A percentile compares a stretch with the other conserved stretches of the same genome.
These are phyloP conservation scores for Orbicella faveolata DNA, from an alignment of 64 coral and sea anemone genomes.

Conservation along the genomic window DNA sequence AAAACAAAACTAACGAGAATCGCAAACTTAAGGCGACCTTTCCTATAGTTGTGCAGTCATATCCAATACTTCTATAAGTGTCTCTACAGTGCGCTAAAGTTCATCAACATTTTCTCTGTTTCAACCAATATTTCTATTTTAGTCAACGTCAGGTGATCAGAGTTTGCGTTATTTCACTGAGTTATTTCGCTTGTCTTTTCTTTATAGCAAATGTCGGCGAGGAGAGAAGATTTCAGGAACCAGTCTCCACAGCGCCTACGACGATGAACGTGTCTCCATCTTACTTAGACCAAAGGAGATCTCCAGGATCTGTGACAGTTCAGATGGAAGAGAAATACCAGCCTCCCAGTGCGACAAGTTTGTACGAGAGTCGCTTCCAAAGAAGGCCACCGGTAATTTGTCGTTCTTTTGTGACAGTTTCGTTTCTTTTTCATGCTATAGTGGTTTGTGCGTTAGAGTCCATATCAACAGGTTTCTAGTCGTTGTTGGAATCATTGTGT, in stretches of 20 bases:
- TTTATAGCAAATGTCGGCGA: neutral
- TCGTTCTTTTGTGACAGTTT: neutral
- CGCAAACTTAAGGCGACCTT: too few relatives aligned
- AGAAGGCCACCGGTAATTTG: constrained; percentile 34
- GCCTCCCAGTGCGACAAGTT: constrained; percentile 74
- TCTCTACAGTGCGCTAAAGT: too few relatives aligned
- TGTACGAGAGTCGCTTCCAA: constrained; percentile 86
- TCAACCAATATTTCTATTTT: neutral
- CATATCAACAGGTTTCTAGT: too few relatives aligned
- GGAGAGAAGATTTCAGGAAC: constrained; percentile 34
- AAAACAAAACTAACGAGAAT: too few relatives aligned
- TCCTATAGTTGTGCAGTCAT: too few relatives aligned
- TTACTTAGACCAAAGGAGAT: constrained; percentile 33
- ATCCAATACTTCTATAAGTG: too few relatives aligned
- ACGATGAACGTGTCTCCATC: constrained; percentile 9
- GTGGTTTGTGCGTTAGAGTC: too few relatives aligned
- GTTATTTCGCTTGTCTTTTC: neutral
- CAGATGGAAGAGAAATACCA: constrained; percentile 80
- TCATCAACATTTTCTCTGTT: too few relatives aligned
- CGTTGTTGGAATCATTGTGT: too few relatives aligned
- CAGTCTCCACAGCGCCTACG: neutral
- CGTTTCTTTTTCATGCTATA: too few relatives aligned
- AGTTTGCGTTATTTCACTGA: too few relatives aligned
- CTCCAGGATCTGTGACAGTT: constrained; percentile 64
- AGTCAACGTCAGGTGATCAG: too few relatives aligned